A percentile compares a stretch with the other conserved stretches of the same genome.
Conservation (phyloP, 2,797 vertebrate genomes). For the Apogon hyalosoma region DNA sequence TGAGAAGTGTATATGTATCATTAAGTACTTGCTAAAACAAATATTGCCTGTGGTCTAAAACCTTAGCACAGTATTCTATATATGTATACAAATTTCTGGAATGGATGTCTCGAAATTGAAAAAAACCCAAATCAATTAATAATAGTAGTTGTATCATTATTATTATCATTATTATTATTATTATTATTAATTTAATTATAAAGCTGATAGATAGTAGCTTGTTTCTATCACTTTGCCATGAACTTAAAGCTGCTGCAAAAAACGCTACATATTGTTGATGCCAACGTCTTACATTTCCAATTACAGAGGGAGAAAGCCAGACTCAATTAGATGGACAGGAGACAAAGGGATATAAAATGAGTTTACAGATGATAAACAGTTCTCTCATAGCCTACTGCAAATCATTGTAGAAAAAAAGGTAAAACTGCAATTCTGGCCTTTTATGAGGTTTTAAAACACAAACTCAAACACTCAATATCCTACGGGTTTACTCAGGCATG, state of each 20-base stretch:
- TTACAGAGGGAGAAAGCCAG: neutral
- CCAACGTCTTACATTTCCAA: constrained; percentile 5
- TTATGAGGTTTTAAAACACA: constrained; percentile 20
- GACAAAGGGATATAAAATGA: constrained; percentile 20
- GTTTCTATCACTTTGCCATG: neutral
- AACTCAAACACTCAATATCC: constrained; percentile 30
- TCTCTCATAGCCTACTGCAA: neutral
- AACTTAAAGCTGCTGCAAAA: constrained; percentile 2
- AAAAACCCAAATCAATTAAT: neutral
- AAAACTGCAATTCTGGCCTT: constrained; percentile 15
- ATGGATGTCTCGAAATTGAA: no score
- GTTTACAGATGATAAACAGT: constrained; percentile 1
- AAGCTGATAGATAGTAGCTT: neutral
- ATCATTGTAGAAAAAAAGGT: neutral
- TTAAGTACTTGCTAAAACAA: no score
- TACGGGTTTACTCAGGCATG: constrained; percentile 36
- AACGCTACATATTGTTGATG: neutral
- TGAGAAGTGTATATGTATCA: no score
- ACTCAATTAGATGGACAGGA: neutral
- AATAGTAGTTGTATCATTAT: neutral
- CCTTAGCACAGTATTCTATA: no score
- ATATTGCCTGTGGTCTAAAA: no score
- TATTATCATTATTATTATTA: no score
- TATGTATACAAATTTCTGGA: no score
- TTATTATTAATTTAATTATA: no score